These are phyloP conservation scores for Pseudorhiza aurosa DNA, from an alignment of 30 jellyfish, hydroid and myxozoan species.

Conservation along the genomic window DNA sequence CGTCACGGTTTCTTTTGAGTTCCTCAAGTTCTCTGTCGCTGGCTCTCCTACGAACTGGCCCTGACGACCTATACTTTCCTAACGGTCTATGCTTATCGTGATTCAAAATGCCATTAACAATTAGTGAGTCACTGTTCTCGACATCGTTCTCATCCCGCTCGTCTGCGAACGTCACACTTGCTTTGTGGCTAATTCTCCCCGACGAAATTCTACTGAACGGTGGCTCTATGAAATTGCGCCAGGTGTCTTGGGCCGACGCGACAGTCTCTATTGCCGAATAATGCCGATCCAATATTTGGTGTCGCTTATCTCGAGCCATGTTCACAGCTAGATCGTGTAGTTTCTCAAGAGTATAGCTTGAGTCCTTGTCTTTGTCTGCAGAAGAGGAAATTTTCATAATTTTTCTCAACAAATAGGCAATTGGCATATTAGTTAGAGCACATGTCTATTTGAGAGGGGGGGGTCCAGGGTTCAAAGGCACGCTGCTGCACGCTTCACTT, in stretches of 20 bases:
- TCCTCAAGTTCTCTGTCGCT: constrained; percentile 19
- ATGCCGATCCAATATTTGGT: constrained; percentile 48
- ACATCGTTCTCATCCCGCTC: not conserved
- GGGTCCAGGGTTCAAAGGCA: not conserved
- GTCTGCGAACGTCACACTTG: constrained; percentile 9
- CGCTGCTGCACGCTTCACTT: not conserved
- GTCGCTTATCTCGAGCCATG: constrained; percentile 57
- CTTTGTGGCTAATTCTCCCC: not conserved
- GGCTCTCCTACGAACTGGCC: constrained; percentile 28
- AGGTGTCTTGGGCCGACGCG: constrained; percentile 42
- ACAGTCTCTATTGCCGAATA: constrained; percentile 47
- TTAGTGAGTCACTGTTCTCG: not conserved
- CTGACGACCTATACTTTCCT: constrained; percentile 17
- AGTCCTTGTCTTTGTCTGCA: constrained; percentile 21
- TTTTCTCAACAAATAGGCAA: not conserved
- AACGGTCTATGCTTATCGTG: not conserved
- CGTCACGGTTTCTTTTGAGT: constrained; percentile 15
- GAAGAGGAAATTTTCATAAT: not conserved
- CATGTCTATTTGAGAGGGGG: no score
- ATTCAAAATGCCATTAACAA: not conserved
- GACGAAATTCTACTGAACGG: not conserved
- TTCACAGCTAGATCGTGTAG: constrained; percentile 58
- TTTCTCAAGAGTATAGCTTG: constrained; percentile 31
- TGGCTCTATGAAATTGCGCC: not conserved
- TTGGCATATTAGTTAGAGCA: no score